Evolutionary conservation across 2,888 invertebrate species (phyloP).

Genomic region (Ophion ellenae): DNA sequence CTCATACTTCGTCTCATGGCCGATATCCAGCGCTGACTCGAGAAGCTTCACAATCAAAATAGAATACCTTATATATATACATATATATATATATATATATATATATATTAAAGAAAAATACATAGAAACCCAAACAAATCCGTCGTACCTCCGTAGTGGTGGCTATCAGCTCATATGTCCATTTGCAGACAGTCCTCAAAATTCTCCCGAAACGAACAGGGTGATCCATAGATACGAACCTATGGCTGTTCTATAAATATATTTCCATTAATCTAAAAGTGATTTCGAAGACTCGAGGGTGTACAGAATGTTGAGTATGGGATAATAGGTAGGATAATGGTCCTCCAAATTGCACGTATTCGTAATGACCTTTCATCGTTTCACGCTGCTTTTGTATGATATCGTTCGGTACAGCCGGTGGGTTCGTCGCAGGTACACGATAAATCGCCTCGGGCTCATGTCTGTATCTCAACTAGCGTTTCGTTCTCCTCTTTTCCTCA

Average conservation of each 20-base stretch:
- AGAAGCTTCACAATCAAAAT: conserved; percentile 40
- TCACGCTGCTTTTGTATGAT: not conserved
- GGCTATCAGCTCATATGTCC: not conserved
- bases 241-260: too few relatives aligned
- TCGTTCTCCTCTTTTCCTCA: conserved; percentile 12
- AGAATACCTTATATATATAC: conserved; percentile 8
- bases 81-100: not conserved
- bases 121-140: too few relatives aligned
- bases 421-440: not conserved
- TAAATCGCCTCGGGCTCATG: conserved; percentile 10
- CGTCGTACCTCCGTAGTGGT: not conserved
- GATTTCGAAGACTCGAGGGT: not conserved
- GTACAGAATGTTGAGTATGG: not conserved
- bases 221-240: not conserved
- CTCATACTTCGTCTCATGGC: conserved; percentile 15
- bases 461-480: conserved; percentile 29
- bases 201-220: not conserved
- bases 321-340: not conserved
- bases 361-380: not conserved
- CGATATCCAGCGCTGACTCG: conserved; percentile 29
- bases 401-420: not conserved
- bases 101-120: not conserved
- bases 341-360: not conserved
- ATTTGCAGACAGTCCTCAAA: not conserved
- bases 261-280: not conserved